Evolutionary conservation across 1,140 invertebrate species (phyloP).

Genomic region (Chlorops oryzae): DNA sequence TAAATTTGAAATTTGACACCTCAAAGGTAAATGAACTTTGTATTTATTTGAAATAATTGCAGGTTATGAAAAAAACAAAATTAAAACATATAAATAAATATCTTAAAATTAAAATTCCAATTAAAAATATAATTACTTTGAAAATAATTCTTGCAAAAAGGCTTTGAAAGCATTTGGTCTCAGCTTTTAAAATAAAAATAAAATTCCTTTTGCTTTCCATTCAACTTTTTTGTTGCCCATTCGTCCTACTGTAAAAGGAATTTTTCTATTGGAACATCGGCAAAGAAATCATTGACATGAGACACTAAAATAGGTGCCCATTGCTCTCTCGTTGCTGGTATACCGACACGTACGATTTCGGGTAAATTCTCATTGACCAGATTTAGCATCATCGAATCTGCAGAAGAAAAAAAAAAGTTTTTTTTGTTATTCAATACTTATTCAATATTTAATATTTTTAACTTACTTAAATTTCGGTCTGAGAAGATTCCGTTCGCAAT

Average conservation of each 20-base stretch:
- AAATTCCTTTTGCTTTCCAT: neutral
- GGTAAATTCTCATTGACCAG: constrained; percentile 44
- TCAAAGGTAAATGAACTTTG: too few species aligned
- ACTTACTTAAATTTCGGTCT: constrained; percentile 42
- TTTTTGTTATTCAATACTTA: neutral
- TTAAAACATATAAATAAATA: too few species aligned
- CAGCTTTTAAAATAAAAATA: neutral
- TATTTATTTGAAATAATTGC: too few species aligned
- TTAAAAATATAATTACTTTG: too few species aligned
- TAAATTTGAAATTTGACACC: too few species aligned
- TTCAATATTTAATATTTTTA: neutral
- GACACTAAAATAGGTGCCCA: constrained; percentile 43
- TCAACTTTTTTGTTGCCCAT: constrained; percentile 16
- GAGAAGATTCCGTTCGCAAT: constrained; percentile 42
- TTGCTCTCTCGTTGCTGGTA: constrained; percentile 43
- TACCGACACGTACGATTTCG: constrained; percentile 41
- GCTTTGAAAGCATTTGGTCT: too few species aligned
- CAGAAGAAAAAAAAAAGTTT: neutral
- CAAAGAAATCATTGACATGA: constrained; percentile 43
- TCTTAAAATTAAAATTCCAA: too few species aligned
- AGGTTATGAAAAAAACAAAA: too few species aligned
- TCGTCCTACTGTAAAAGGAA: constrained; percentile 36
- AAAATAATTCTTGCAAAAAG: too few species aligned
- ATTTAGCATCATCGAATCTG: constrained; percentile 44
- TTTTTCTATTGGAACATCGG: constrained; percentile 43